These are phyloP conservation scores for Synergus umbraculus DNA, from an alignment of 2,888 invertebrate species.

Conservation along the genomic window DNA sequence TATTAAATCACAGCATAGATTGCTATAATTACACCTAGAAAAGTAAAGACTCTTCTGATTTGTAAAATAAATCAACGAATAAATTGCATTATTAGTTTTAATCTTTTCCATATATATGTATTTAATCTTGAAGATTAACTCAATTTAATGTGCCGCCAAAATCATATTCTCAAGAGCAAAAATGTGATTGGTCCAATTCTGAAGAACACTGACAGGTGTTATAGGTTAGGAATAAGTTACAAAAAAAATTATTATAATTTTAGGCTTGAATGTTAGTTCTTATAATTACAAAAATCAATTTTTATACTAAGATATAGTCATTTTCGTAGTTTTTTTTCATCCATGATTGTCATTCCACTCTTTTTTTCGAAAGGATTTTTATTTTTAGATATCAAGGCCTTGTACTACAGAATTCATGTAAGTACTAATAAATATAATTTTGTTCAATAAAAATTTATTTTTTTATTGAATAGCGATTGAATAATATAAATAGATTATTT, in stretches of 20 bases:
- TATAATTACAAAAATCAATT: neutral
- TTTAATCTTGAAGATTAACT: neutral
- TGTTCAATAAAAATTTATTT: neutral
- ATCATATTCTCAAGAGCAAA: neutral
- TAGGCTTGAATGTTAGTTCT: neutral
- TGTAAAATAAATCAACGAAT: neutral
- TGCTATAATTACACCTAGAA: neutral
- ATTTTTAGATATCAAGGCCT: conserved; percentile 29
- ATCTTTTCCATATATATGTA: neutral
- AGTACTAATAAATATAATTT: conserved; percentile 3
- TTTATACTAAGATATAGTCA: neutral
- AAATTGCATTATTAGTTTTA: neutral
- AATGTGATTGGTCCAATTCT: conserved; percentile 3
- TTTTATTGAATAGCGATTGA: neutral
- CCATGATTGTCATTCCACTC: neutral
- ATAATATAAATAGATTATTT: neutral
- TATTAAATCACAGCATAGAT: neutral
- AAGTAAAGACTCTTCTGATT: neutral
- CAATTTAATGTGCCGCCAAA: conserved; percentile 12
- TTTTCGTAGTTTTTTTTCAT: neutral
- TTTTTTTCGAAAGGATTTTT: conserved; percentile 8
- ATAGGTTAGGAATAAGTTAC: neutral
- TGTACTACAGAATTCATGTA: conserved; percentile 1
- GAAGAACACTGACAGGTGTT: neutral
- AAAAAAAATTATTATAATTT: neutral